A percentile compares a stretch with the other conserved stretches of the same genome.
phyloP scores from a whole-genome alignment of 1,140 invertebrate genomes.

The Bicyclus anynana region DNA sequence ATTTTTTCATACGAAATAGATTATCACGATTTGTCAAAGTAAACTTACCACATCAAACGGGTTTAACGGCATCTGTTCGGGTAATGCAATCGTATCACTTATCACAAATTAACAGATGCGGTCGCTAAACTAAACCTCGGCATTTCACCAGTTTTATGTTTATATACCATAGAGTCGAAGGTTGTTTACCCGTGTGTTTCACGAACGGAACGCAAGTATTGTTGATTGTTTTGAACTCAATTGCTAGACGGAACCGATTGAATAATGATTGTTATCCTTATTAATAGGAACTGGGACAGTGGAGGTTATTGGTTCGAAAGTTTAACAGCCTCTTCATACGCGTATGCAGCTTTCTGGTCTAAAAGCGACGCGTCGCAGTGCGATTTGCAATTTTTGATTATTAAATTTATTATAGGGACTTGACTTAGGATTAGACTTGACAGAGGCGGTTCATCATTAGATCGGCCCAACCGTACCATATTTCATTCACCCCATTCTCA shows the following conservation, averaged over 20 bases:
- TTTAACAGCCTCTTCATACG: no score
- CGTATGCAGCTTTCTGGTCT: no score
- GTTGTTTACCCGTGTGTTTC: neutral
- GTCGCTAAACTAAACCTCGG: neutral
- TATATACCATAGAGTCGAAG: neutral
- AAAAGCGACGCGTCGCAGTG: no score
- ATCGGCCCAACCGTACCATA: no score
- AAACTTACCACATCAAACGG: neutral
- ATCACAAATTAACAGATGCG: neutral
- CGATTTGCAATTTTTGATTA: no score
- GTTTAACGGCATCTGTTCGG: neutral
- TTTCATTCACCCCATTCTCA: no score
- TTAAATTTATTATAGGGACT: no score
- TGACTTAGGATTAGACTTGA: no score
- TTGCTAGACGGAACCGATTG: conserved; percentile 18
- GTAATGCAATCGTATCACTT: neutral
- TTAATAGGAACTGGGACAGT: conserved; percentile 16
- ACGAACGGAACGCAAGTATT: neutral
- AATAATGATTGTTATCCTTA: conserved; percentile 21
- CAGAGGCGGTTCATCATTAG: no score
- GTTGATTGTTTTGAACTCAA: conserved; percentile 7
- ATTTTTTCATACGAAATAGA: no score
- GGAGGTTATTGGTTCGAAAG: neutral
- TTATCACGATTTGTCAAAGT: no score
- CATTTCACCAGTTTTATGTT: neutral